phyloP scores from a whole-genome alignment of 2,888 invertebrate genomes.

The Philopedon plagiatum region DNA sequence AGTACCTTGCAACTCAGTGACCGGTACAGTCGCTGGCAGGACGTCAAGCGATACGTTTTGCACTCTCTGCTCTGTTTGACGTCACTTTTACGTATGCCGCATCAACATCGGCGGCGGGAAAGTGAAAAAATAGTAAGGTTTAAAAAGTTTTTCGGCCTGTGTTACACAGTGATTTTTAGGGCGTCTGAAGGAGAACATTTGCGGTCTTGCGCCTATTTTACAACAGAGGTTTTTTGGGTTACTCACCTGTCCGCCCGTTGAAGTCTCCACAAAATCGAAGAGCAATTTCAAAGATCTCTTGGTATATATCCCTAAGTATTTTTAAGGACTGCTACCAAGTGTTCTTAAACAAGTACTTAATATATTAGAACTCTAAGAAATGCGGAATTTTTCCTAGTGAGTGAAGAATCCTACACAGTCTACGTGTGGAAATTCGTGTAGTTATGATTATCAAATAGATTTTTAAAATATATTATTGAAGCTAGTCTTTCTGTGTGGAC shows the following conservation, averaged over 20 bases:
- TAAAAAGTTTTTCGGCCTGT: not conserved
- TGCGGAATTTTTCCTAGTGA: not conserved
- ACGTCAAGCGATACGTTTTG: conserved; percentile 55
- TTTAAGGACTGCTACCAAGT: too few species aligned
- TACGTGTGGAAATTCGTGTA: not conserved
- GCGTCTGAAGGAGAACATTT: not conserved
- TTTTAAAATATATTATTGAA: not conserved
- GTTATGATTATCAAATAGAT: conserved; percentile 25
- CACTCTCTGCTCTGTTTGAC: conserved; percentile 29
- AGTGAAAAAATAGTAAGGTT: conserved; percentile 21
- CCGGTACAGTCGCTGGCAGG: conserved; percentile 69
- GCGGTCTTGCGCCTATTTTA: not conserved
- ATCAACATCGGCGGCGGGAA: conserved; percentile 12
- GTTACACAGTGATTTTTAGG: not conserved
- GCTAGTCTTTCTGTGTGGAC: not conserved
- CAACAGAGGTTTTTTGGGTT: conserved; percentile 38
- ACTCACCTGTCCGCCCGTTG: conserved; percentile 52
- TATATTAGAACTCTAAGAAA: not conserved
- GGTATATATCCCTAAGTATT: too few species aligned
- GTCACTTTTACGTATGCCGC: conserved; percentile 20
- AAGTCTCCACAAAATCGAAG: conserved; percentile 54
- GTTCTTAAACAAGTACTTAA: conserved; percentile 46
- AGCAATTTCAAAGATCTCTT: too few species aligned
- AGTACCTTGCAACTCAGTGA: conserved; percentile 68
- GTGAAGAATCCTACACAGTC: not conserved